phyloP scores from a whole-genome alignment of 2,797 vertebrate species.

The Orestias chungarensis region DNA sequence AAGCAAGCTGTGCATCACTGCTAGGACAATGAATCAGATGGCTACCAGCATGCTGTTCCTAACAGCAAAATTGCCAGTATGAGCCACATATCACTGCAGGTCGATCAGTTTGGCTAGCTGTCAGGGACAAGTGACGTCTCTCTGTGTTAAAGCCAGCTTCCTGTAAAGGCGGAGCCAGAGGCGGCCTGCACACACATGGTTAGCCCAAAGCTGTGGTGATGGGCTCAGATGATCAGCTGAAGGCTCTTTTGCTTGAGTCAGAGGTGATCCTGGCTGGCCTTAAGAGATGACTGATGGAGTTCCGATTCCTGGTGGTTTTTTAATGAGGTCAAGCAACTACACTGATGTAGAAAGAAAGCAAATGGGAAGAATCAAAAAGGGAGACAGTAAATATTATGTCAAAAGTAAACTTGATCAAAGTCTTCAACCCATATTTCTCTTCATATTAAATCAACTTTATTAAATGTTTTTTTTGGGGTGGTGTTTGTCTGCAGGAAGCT shows the following conservation, averaged over 20 bases:
- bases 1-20: conserved; percentile 53
- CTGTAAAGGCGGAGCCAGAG: conserved; percentile 42
- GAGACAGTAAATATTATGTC: not conserved
- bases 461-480: too few species aligned
- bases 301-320: conserved; percentile 57
- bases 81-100: conserved; percentile 63
- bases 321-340: conserved; percentile 63
- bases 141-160: conserved; percentile 63
- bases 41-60: conserved; percentile 54
- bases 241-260: conserved; percentile 68
- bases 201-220: conserved; percentile 44
- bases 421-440: not conserved
- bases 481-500: conserved; percentile 87
- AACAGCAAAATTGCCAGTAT: conserved; percentile 51
- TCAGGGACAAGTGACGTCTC: conserved; percentile 71
- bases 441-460: conserved; percentile 1
- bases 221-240: conserved; percentile 74
- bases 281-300: conserved; percentile 67
- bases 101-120: conserved; percentile 62
- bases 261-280: conserved; percentile 68
- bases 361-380: conserved; percentile 8
- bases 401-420: not conserved
- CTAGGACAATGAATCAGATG: conserved; percentile 71
- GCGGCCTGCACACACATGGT: conserved; percentile 61
- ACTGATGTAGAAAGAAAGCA: conserved; percentile 28